These are phyloP conservation scores for Conus ventricosus DNA, from an alignment of 1,140 invertebrate species.

Conservation along the genomic window DNA sequence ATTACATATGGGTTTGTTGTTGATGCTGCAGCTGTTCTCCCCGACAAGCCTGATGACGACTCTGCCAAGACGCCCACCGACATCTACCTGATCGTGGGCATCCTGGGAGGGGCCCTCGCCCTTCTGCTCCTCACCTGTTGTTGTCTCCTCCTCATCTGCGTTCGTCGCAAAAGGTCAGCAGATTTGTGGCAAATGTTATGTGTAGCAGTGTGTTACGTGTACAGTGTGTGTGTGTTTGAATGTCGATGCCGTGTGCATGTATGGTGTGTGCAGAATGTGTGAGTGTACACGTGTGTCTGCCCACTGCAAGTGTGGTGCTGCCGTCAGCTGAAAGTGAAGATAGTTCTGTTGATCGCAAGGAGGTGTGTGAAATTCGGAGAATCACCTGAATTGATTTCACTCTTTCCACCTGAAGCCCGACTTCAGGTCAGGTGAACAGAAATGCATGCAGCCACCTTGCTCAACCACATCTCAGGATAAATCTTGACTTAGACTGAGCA, in stretches of 20 bases:
- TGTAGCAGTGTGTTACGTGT: neutral
- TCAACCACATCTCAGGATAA: too few relatives aligned
- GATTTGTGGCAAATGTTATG: neutral
- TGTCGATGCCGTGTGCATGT: neutral
- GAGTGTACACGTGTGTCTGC: too few relatives aligned
- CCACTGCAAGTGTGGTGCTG: too few relatives aligned
- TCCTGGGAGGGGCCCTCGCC: neutral
- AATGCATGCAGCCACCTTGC: too few relatives aligned
- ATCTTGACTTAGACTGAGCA: too few relatives aligned
- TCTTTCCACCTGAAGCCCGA: too few relatives aligned
- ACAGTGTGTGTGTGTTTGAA: neutral
- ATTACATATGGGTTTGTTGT: neutral
- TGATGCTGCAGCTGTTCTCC: neutral
- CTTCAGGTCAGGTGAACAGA: too few relatives aligned
- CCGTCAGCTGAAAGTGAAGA: too few relatives aligned
- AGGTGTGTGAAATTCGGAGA: too few relatives aligned
- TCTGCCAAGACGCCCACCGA: neutral
- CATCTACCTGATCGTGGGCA: slow-evolving; percentile 28
- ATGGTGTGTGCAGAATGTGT: neutral
- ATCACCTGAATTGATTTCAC: too few relatives aligned
- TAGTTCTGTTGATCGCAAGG: too few relatives aligned
- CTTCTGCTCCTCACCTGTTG: neutral
- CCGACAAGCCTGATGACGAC: neutral
- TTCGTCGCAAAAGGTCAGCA: slow-evolving; percentile 16
- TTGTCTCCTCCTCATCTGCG: slow-evolving; percentile 21